phyloP scores from a whole-genome alignment of 2,888 invertebrate species.

The Micoletzkya japonica region DNA sequence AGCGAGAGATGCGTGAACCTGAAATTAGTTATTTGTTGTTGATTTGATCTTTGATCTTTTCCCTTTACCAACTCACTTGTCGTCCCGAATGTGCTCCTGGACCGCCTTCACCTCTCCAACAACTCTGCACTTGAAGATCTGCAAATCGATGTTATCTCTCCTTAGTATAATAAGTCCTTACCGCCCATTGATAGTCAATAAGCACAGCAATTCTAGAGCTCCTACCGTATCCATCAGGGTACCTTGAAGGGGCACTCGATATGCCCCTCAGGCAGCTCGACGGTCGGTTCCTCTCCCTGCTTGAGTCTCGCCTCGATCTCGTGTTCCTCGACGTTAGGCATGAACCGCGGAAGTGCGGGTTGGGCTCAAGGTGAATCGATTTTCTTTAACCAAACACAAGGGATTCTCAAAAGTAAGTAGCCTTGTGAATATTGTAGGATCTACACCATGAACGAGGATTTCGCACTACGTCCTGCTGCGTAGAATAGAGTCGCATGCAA shows the following conservation, averaged over 20 bases:
- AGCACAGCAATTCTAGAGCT: background rate
- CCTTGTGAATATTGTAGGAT: no score
- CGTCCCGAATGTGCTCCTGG: constrained; percentile 30
- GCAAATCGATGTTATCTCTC: constrained; percentile 1
- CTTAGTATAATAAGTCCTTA: background rate
- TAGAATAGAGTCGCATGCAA: no score
- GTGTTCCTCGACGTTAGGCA: no score
- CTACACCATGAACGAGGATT: no score
- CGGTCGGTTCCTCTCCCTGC: constrained; percentile 12
- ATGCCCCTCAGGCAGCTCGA: constrained; percentile 11
- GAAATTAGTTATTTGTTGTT: background rate
- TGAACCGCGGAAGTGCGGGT: no score
- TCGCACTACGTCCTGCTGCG: no score
- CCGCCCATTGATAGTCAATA: background rate
- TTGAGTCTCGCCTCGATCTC: no score
- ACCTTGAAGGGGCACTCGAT: constrained; percentile 28
- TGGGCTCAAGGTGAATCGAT: no score
- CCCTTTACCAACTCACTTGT: no score
- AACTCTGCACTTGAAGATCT: constrained; percentile 25
- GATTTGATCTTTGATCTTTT: background rate
- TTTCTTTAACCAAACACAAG: no score
- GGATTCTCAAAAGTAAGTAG: no score
- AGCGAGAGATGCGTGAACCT: constrained; percentile 22
- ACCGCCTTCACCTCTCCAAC: constrained; percentile 6
- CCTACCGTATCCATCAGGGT: background rate